Evolutionary conservation across 2,888 invertebrate genomes (phyloP).

Genomic region (Drosophila algonquin): DNA sequence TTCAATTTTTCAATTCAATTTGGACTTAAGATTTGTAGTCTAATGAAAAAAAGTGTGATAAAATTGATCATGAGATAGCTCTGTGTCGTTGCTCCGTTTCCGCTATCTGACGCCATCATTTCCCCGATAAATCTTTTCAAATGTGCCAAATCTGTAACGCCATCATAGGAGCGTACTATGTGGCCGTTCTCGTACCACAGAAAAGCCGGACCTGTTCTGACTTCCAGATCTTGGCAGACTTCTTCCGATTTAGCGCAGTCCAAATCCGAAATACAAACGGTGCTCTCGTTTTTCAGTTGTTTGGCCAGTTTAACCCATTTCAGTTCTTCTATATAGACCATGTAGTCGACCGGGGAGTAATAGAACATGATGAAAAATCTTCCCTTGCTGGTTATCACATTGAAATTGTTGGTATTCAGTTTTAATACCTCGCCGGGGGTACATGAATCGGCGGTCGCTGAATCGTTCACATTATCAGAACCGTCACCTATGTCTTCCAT

Average conservation of each 20-base stretch:
- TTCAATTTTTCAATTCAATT: too few species aligned
- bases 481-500: too few species aligned
- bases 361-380: slow-evolving; percentile 10
- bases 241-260: neutral
- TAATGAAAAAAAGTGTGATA: neutral
- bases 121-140: neutral
- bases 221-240: neutral
- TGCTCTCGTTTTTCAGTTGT: neutral
- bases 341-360: neutral
- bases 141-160: neutral
- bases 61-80: neutral
- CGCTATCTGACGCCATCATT: neutral
- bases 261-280: slow-evolving; percentile 10
- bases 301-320: slow-evolving; percentile 5
- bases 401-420: neutral
- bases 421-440: neutral
- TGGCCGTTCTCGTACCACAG: slow-evolving; percentile 12
- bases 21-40: too few species aligned
- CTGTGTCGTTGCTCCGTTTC: neutral
- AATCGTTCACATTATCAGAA: neutral
- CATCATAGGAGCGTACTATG: neutral
- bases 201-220: neutral
- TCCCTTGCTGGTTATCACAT: neutral
- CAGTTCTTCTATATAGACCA: neutral
- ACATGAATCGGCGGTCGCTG: neutral